Conservation (phyloP, 2,113 vertebrate species). For the Nymphicus hollandicus region DNA sequence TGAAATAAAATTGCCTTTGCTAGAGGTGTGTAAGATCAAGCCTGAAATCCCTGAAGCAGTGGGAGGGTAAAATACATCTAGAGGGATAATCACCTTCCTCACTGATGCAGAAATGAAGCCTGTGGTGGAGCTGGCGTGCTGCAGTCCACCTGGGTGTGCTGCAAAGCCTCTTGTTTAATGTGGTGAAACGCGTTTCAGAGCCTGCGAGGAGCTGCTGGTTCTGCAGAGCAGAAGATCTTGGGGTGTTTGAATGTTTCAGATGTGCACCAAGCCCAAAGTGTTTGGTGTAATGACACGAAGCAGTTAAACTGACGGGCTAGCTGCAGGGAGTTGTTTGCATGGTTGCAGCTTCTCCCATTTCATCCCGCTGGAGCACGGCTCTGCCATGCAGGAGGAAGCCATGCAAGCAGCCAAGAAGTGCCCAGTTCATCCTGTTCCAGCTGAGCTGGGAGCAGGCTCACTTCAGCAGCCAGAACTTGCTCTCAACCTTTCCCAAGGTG, state of each 20-base stretch:
- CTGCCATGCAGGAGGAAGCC: neutral
- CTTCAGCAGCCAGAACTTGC: neutral
- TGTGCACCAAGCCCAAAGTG: neutral
- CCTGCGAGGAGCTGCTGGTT: neutral
- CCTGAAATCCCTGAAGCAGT: neutral
- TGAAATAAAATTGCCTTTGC: neutral
- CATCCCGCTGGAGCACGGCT: neutral
- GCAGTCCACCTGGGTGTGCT: neutral
- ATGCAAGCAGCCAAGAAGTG: neutral
- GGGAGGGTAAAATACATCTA: slow-evolving; percentile 8
- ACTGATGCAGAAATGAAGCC: neutral
- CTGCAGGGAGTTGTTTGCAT: neutral
- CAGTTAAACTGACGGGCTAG: fast-evolving
- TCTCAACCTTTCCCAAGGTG: neutral
- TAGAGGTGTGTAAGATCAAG: neutral
- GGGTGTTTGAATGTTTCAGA: neutral
- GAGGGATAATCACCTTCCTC: neutral
- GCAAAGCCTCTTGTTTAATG: neutral
- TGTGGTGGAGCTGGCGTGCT: neutral
- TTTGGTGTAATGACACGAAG: neutral
- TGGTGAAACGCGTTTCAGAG: neutral
- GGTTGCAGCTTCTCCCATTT: slow-evolving; percentile 25
- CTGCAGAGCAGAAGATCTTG: neutral
- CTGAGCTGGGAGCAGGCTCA: neutral
- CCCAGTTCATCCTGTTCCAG: neutral